These are phyloP conservation scores for Tachyglossus aculeatus DNA, from an alignment of 2,797 vertebrate genomes.

Conservation along the genomic window DNA sequence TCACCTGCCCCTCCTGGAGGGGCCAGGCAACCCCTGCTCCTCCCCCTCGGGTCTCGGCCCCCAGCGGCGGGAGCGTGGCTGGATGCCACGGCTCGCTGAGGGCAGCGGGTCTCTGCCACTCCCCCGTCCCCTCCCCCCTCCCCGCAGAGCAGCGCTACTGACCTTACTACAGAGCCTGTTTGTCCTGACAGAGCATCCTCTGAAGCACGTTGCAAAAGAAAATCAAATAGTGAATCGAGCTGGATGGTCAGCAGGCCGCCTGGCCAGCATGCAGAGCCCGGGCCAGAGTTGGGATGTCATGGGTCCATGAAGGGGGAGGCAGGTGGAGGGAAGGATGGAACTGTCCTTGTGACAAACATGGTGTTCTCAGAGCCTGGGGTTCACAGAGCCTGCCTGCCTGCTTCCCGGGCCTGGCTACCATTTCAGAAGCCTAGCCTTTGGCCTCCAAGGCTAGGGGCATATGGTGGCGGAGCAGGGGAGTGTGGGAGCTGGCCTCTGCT, in stretches of 20 bases:
- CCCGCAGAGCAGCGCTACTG: conserved; percentile 55
- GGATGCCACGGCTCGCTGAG: conserved; percentile 10
- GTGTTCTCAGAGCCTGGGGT: conserved; percentile 4
- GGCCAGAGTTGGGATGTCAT: too few species aligned
- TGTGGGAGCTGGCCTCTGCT: too few species aligned
- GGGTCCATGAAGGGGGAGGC: too few species aligned
- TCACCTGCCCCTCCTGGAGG: conserved; percentile 41
- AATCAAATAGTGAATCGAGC: conserved; percentile 72
- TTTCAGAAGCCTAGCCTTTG: too few species aligned
- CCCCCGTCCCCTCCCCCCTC: not conserved
- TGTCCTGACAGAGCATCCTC: conserved; percentile 72
- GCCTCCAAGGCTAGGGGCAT: too few species aligned
- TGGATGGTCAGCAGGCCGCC: conserved; percentile 19
- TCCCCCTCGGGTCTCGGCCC: conserved; percentile 50
- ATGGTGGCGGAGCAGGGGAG: too few species aligned
- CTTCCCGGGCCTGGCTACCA: too few species aligned
- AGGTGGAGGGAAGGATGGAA: too few species aligned
- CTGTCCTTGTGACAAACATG: too few species aligned
- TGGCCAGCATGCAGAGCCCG: conserved; percentile 15
- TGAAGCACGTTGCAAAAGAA: conserved; percentile 77
- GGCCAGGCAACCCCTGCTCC: too few species aligned
- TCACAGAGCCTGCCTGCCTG: conserved; percentile 2
- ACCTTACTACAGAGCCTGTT: conserved; percentile 70
- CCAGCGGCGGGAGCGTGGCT: conserved; percentile 46
- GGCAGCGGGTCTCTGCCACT: not conserved